These are phyloP conservation scores for Atrichornis clamosus DNA, from an alignment of 2,113 vertebrate species.

Conservation along the genomic window DNA sequence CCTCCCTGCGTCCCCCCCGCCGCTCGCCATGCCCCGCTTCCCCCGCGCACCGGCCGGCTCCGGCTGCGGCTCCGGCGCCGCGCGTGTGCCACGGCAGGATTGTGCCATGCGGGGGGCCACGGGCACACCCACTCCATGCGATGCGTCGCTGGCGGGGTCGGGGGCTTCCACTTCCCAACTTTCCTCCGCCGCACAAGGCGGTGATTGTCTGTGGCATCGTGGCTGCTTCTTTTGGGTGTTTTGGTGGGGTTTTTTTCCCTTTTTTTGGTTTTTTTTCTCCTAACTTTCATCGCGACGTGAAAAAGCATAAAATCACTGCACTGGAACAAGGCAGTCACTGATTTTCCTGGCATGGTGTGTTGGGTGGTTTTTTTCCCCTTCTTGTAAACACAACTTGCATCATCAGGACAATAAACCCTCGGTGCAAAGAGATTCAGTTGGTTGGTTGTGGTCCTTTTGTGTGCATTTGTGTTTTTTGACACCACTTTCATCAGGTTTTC, in stretches of 20 bases:
- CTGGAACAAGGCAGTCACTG: background rate
- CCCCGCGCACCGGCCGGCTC: background rate
- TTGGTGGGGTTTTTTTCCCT: rapidly evolving
- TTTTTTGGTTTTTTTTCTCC: background rate
- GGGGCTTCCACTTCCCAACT: background rate
- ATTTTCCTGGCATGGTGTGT: background rate
- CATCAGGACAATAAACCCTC: background rate
- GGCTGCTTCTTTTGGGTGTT: background rate
- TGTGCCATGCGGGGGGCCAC: background rate
- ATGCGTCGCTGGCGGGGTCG: background rate
- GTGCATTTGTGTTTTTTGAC: background rate
- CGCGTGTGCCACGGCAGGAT: background rate
- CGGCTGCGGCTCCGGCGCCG: background rate
- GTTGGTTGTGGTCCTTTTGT: conserved; percentile 3
- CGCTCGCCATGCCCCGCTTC: background rate
- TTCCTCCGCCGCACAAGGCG: background rate
- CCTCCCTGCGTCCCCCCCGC: background rate
- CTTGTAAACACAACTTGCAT: conserved; percentile 41
- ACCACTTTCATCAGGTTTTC: conserved; percentile 14
- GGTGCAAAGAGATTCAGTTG: background rate
- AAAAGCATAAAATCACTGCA: background rate
- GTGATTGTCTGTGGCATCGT: background rate
- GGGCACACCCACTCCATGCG: conserved; percentile 43
- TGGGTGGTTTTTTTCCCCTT: background rate
- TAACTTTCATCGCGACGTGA: background rate